Base-by-base conservation (phyloP, 2,113 vertebrate genomes). In the Crotalus horridus region DNA sequence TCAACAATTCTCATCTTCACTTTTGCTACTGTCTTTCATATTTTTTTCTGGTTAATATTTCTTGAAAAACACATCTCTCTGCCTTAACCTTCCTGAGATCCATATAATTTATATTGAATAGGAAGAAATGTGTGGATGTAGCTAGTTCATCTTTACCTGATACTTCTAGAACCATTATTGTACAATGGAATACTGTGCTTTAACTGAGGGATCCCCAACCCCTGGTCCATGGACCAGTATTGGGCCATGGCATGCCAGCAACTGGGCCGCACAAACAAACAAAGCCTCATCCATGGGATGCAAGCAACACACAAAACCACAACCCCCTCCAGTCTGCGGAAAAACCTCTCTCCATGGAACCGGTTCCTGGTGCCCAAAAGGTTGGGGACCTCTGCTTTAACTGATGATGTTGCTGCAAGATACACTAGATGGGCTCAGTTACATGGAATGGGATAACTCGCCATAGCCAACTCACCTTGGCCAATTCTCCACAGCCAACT, bases 291-390 rank as follows among this genome's bases (percentile, higher is more conserved):
- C 48, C 48, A 51, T 8, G 8, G 48, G 48, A 51, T 51, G 48
- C 48, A 51, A 8, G 48, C 9, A 51, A 8, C 8, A 51, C 48
- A 51, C 8, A 51, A 51, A 51, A 51, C 8, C 48, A 51, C 8
- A 1, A 1, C 8, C 8, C 48, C 48, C 48, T 51, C 48, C 7
- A 0, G 48, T 51, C 48, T 0, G 8, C 1, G 1, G 8, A 51
- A 51, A 51, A 51, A 9, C 48, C 48, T 51, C 48, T 51, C 48
- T 51, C 48, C 8, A 51, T 1, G 8, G 48, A 51, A 51, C 48
- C 1, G 48, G 48, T 9, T 8, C 48, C 48, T 51, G 48, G 48
- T 51, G 8, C 48, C 48, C 48, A 51, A 51, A 51, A 51, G 48
- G 8, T 51, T 51, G 48, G 48, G 8, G 48, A 51, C 48, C 48